phyloP scores from a whole-genome alignment of 2,888 invertebrate species.

The Aspidiotus destructor region DNA sequence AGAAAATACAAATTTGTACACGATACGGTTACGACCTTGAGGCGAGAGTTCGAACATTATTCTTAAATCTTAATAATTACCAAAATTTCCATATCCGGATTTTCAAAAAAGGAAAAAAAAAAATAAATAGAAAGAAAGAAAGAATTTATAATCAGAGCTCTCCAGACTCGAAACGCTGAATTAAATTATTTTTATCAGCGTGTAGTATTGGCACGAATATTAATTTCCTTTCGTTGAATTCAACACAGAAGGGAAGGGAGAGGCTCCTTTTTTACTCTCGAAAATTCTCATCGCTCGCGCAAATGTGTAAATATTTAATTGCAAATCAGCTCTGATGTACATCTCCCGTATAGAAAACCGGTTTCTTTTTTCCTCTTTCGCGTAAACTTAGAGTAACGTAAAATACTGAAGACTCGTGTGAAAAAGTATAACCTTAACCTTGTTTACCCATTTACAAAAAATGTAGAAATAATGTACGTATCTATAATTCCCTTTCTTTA shows the following conservation, averaged over 20 bases:
- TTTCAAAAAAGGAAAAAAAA: not conserved
- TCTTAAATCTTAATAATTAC: constrained; percentile 4
- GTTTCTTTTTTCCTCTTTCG: not conserved
- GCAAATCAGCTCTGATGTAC: constrained; percentile 4
- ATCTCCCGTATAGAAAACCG: not conserved
- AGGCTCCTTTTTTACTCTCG: too few species aligned
- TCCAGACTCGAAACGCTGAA: not conserved
- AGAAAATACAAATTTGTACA: not conserved
- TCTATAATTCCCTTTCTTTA: too few species aligned
- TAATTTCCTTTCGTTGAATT: not conserved
- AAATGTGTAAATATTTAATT: not conserved
- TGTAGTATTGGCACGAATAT: constrained; percentile 12
- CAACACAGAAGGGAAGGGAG: too few species aligned
- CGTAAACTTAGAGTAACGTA: too few species aligned
- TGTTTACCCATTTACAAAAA: not conserved
- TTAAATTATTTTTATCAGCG: constrained; percentile 11
- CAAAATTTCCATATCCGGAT: constrained; percentile 15
- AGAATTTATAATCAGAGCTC: constrained; percentile 4
- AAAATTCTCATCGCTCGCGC: too few species aligned
- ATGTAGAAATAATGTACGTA: not conserved
- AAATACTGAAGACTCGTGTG: constrained; percentile 4
- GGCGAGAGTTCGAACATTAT: constrained; percentile 4
- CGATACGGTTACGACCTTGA: not conserved
- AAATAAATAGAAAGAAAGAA: not conserved
- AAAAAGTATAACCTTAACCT: constrained; percentile 12